Percentiles rank a stretch among this genome's conserved stretches.
Conservation (phyloP, 2,888 invertebrate species). For the Priocnemis perturbator region DNA sequence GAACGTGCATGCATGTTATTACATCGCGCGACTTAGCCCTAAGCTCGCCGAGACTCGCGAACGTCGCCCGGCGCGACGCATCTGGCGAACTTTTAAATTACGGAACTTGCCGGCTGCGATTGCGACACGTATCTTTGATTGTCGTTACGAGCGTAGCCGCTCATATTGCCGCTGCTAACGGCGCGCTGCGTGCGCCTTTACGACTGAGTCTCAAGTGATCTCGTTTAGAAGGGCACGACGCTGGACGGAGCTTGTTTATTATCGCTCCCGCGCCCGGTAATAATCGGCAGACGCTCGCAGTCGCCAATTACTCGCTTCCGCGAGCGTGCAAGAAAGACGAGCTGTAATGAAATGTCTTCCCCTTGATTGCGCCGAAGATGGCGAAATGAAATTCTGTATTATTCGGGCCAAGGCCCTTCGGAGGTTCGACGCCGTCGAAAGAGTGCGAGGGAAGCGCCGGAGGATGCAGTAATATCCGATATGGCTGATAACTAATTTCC, state of each 20-base stretch:
- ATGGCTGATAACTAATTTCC: constrained; percentile 54
- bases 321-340: constrained; percentile 19
- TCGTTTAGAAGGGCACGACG: too few relatives aligned
- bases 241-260: too few relatives aligned
- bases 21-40: constrained; percentile 61
- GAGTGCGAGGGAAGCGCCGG: constrained; percentile 19
- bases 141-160: too few relatives aligned
- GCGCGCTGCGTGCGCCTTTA: constrained; percentile 28
- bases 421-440: constrained; percentile 22
- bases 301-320: too few relatives aligned
- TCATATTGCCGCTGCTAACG: too few relatives aligned
- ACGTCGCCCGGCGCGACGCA: constrained; percentile 50
- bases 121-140: not conserved
- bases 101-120: constrained; percentile 17
- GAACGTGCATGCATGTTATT: constrained; percentile 64
- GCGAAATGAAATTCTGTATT: constrained; percentile 34
- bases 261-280: too few relatives aligned
- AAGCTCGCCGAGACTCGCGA: constrained; percentile 57
- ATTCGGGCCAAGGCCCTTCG: constrained; percentile 28
- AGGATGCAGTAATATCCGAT: constrained; percentile 50
- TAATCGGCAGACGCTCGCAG: too few relatives aligned
- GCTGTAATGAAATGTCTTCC: constrained; percentile 23
- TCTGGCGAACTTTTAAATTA: constrained; percentile 57
- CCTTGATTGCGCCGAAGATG: constrained; percentile 28
- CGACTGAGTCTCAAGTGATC: not conserved